Evolutionary conservation across 2,797 vertebrate species (phyloP).

Genomic region (Pantherophis alleghaniensis): DNA sequence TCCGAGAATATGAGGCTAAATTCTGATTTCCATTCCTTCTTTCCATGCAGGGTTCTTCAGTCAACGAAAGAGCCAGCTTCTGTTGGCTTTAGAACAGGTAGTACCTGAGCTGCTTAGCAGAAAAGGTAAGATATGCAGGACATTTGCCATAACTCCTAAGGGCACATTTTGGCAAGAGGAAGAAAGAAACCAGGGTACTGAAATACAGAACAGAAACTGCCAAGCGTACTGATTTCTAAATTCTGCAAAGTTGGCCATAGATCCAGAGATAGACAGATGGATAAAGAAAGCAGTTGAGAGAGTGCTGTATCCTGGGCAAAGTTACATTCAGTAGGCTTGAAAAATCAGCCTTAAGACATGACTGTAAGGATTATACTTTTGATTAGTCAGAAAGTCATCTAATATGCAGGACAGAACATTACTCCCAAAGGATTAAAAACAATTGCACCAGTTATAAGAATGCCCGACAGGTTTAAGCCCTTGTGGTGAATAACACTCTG

Average conservation of each 20-base stretch:
- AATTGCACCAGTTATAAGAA: not conserved
- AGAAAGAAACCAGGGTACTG: conserved; percentile 43
- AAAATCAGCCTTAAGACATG: not conserved
- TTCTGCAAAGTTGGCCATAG: conserved; percentile 43
- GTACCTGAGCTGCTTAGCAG: conserved; percentile 37
- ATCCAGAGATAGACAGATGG: not conserved
- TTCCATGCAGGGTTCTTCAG: not conserved
- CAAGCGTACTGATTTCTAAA: conserved; percentile 35
- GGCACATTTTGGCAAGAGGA: conserved; percentile 35
- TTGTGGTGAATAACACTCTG: not conserved
- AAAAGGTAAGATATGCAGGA: conserved; percentile 21
- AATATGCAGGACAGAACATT: not conserved
- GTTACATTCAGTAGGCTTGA: not conserved
- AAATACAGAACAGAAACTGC: conserved; percentile 32
- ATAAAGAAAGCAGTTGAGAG: not conserved
- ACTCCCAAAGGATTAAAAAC: not conserved
- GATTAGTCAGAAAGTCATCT: not conserved
- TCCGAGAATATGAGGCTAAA: conserved; percentile 22
- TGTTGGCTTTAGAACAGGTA: conserved; percentile 23
- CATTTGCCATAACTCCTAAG: conserved; percentile 31
- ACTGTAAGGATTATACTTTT: not conserved
- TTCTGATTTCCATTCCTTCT: conserved; percentile 44
- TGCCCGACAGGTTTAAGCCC: not conserved
- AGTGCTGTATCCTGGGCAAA: not conserved
- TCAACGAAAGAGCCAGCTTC: not conserved